phyloP scores from a whole-genome alignment of 2,797 vertebrate genomes.

The Clarias platycephalus region DNA sequence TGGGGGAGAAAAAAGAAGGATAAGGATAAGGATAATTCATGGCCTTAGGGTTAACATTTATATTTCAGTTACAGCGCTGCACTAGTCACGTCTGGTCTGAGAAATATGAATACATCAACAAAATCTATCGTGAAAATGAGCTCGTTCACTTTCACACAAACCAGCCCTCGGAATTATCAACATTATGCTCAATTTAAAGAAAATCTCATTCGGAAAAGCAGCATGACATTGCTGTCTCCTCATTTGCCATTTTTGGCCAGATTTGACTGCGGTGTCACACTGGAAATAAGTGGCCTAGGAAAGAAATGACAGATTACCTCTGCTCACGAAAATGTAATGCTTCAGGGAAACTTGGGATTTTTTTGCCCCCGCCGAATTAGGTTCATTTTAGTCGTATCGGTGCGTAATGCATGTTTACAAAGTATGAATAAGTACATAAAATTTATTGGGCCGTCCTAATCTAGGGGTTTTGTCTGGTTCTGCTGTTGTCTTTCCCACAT shows the following conservation, averaged over 20 bases:
- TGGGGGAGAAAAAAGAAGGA: not conserved
- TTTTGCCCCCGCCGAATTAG: too few species aligned
- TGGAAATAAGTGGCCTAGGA: not conserved
- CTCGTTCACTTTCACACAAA: constrained; percentile 11
- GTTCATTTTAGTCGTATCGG: not conserved
- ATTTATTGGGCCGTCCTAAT: not conserved
- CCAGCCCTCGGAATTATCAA: not conserved
- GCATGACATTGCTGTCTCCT: constrained; percentile 12
- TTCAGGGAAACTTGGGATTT: not conserved
- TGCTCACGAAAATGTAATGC: not conserved
- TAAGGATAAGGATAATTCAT: not conserved
- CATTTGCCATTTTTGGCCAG: constrained; percentile 17
- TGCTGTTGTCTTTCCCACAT: not conserved
- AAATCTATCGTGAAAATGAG: not conserved
- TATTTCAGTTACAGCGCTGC: constrained; percentile 1
- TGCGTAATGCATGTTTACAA: not conserved
- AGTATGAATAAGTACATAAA: not conserved
- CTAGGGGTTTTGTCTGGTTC: not conserved
- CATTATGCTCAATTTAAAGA: not conserved
- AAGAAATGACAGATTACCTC: not conserved
- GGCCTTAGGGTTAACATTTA: constrained; percentile 20
- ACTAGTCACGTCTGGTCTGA: not conserved
- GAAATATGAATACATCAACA: constrained; percentile 1
- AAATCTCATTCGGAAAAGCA: not conserved
- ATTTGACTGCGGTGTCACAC: constrained; percentile 5